A percentile compares a stretch with the other conserved stretches of the same genome.
Evolutionary conservation across 2,888 invertebrate genomes (phyloP).

Genomic region (Apamea monoglypha): DNA sequence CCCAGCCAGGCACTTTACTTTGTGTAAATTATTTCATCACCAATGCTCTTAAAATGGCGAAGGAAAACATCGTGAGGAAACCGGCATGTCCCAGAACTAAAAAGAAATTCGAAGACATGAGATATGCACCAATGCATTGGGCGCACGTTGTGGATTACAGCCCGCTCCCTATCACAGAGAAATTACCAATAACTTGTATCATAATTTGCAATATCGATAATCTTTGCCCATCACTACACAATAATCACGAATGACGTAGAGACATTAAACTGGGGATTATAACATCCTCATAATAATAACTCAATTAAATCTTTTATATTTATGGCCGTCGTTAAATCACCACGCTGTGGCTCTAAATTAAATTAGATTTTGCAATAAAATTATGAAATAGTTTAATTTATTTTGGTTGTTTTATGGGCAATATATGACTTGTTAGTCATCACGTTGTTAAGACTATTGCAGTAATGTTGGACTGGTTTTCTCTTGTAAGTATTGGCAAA

Average conservation of each 20-base stretch:
- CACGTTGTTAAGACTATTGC: not conserved
- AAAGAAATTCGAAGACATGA: not conserved
- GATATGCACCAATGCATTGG: no score
- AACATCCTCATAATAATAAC: conserved; percentile 87
- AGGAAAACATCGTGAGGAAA: no score
- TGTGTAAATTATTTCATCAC: no score
- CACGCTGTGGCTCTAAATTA: conserved; percentile 79
- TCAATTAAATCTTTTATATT: conserved; percentile 89
- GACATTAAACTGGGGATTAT: conserved; percentile 83
- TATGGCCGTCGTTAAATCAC: conserved; percentile 84
- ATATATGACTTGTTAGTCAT: conserved; percentile 37
- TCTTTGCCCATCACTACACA: conserved; percentile 65
- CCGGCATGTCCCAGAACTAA: no score
- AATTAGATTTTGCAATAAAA: conserved; percentile 72
- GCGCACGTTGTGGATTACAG: no score
- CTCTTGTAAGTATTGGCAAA: no score
- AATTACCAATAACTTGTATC: not conserved
- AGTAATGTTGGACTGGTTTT: not conserved
- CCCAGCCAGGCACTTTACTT: no score
- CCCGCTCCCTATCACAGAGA: no score
- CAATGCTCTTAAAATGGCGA: no score
- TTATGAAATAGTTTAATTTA: conserved; percentile 63
- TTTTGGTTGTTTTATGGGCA: conserved; percentile 42
- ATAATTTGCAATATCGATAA: conserved; percentile 43
- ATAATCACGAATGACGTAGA: conserved; percentile 72